These are phyloP conservation scores for Alligator mississippiensis DNA, from an alignment of 2,113 vertebrate species.

Conservation along the genomic window DNA sequence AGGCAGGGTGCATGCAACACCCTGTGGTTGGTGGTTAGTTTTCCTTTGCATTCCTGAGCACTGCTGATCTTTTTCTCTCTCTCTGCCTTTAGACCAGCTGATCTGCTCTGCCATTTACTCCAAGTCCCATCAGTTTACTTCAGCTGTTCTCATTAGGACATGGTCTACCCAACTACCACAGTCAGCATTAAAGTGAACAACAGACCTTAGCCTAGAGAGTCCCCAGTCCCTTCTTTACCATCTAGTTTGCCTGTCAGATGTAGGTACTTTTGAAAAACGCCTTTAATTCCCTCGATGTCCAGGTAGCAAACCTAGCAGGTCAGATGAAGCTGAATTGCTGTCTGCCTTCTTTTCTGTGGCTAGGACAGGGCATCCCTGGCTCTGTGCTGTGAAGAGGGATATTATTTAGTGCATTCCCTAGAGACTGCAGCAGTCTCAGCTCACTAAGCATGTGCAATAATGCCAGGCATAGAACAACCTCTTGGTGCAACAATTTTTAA, in stretches of 20 bases:
- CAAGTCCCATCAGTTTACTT: constrained; percentile 9
- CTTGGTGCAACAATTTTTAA: not conserved
- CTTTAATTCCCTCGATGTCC: not conserved
- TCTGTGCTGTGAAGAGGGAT: fast-evolving
- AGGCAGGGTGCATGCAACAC: not conserved
- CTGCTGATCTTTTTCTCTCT: not conserved
- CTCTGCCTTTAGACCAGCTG: not conserved
- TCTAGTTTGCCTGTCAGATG: not conserved
- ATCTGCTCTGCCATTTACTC: not conserved
- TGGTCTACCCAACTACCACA: not conserved
- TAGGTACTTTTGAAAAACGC: not conserved
- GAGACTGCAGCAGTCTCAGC: not conserved
- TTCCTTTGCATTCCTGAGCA: constrained; percentile 1
- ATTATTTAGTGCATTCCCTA: not conserved
- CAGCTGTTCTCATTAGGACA: not conserved
- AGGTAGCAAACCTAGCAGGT: not conserved
- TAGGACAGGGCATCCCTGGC: fast-evolving
- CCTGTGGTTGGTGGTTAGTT: constrained; percentile 20
- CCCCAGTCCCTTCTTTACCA: not conserved
- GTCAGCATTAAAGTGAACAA: not conserved
- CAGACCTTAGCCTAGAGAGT: not conserved
- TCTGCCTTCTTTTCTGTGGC: not conserved
- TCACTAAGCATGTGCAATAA: not conserved
- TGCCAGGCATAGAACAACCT: not conserved
- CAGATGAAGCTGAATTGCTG: not conserved